Evolutionary conservation across 2,797 vertebrate genomes (phyloP).

Genomic region (Squalus acanthias): DNA sequence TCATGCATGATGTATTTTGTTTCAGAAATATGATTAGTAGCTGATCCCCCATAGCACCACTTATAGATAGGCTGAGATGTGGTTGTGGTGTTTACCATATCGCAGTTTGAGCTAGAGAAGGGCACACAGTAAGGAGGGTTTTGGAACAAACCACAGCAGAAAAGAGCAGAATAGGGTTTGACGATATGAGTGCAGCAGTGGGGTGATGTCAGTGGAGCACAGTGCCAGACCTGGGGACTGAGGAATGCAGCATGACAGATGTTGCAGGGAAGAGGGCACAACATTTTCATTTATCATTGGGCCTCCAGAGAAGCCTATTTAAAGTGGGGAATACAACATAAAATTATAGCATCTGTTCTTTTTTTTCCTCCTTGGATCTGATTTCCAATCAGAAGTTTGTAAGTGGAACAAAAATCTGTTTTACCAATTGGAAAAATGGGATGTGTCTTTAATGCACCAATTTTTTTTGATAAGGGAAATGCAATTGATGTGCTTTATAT

Average conservation of each 20-base stretch:
- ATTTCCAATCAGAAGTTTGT: not conserved
- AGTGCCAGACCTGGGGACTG: not conserved
- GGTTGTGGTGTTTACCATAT: not conserved
- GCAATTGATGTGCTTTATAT: not conserved
- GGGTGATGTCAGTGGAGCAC: not conserved
- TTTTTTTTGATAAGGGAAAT: not conserved
- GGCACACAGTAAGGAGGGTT: not conserved
- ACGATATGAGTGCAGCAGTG: not conserved
- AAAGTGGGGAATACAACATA: not conserved
- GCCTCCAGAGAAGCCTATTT: not conserved
- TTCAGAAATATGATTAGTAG: not conserved
- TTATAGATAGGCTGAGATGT: not conserved
- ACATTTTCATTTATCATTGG: not conserved
- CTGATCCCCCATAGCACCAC: not conserved
- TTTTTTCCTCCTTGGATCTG: not conserved
- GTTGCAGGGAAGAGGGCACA: not conserved
- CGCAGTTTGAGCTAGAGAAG: not conserved
- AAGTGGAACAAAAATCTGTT: too few species aligned
- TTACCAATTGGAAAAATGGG: too few species aligned
- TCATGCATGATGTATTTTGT: not conserved
- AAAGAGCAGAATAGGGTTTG: not conserved
- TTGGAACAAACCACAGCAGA: not conserved
- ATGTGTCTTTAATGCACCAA: not conserved
- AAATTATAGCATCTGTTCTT: not conserved
- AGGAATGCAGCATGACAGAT: not conserved